phyloP scores from a whole-genome alignment of 2,113 vertebrate species.

The Pygoscelis antarcticus region DNA sequence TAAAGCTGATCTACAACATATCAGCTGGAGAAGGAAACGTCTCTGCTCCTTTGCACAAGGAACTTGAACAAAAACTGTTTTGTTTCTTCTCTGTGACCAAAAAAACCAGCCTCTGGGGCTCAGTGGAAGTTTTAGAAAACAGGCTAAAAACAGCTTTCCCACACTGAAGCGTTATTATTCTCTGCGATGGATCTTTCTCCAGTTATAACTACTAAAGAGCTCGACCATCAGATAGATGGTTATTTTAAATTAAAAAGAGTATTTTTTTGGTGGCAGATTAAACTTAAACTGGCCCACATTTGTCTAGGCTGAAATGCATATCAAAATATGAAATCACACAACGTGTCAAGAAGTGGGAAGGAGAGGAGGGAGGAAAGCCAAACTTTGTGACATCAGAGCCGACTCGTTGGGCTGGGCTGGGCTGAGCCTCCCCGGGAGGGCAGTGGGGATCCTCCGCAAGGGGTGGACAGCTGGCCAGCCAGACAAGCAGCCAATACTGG shows the following conservation, averaged over 20 bases:
- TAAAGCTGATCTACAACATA: conserved; percentile 2
- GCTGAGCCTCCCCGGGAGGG: neutral
- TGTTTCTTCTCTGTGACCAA: neutral
- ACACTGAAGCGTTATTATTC: neutral
- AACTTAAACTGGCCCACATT: neutral
- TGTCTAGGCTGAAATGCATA: neutral
- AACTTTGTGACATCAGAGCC: fast-evolving
- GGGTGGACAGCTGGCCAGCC: neutral
- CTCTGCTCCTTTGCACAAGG: neutral
- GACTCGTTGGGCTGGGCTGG: neutral
- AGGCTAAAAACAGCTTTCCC: neutral
- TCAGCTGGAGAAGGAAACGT: neutral
- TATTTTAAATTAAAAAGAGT: neutral
- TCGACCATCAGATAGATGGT: neutral
- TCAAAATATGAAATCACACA: fast-evolving
- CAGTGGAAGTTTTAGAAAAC: neutral
- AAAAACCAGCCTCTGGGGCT: neutral
- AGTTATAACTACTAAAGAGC: neutral
- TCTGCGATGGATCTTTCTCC: neutral
- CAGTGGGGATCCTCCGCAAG: fast-evolving
- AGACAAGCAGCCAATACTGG: too few relatives aligned
- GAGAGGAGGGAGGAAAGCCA: neutral
- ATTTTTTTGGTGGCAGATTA: neutral
- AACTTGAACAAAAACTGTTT: conserved; percentile 24
- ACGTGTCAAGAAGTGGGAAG: neutral